Conservation (phyloP, 2,113 vertebrate species). For the Eubucco bourcierii region DNA sequence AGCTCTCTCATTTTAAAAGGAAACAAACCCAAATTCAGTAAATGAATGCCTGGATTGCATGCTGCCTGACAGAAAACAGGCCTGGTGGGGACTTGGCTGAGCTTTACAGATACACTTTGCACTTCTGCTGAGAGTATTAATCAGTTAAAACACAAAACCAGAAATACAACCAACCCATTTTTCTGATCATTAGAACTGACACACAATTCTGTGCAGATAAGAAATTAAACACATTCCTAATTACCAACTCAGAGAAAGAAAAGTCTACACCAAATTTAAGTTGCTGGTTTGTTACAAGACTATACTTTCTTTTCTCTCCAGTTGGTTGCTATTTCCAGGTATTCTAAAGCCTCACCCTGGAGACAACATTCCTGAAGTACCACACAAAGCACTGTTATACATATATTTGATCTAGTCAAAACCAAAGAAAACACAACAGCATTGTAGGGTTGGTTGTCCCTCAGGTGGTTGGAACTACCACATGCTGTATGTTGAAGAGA, state of each 20-base stretch:
- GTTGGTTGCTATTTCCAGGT: background rate
- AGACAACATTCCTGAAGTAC: background rate
- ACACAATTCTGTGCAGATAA: background rate
- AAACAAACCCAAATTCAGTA: background rate
- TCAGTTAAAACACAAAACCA: background rate
- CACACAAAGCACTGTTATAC: background rate
- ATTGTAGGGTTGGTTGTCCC: background rate
- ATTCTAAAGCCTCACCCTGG: background rate
- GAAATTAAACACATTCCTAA: background rate
- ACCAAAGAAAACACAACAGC: background rate
- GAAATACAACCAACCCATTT: background rate
- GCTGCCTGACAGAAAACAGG: background rate
- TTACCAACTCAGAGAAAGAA: background rate
- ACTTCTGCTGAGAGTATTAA: background rate
- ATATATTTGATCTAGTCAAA: background rate
- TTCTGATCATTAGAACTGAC: background rate
- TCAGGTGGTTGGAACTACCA: background rate
- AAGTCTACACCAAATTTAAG: background rate
- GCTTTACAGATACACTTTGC: background rate
- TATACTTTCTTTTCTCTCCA: background rate
- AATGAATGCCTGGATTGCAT: background rate
- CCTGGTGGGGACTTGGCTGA: background rate
- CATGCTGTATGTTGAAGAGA: background rate
- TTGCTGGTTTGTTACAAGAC: background rate
- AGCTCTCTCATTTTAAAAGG: background rate